Conservation (phyloP, 2,113 vertebrate genomes). For the Clarias batrachus region DNA sequence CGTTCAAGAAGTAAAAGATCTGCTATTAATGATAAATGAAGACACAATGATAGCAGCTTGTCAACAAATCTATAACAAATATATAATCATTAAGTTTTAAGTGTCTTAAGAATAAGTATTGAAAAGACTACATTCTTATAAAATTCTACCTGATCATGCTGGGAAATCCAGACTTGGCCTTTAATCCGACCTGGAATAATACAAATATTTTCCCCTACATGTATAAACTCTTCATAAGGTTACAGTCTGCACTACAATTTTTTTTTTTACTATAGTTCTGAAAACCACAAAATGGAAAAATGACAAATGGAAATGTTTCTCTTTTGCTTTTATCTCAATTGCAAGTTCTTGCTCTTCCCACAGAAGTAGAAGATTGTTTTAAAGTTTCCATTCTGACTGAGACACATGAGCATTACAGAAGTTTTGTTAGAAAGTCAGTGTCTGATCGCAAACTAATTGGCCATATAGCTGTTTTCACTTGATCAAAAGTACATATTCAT, state of each 20-base stretch:
- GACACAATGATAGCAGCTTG: not conserved
- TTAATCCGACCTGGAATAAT: not conserved
- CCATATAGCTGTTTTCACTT: not conserved
- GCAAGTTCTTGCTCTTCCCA: not conserved
- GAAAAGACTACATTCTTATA: not conserved
- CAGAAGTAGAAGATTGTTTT: not conserved
- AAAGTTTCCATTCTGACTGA: not conserved
- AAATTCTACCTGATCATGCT: not conserved
- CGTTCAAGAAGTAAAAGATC: not conserved
- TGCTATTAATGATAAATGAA: not conserved
- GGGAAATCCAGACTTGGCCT: not conserved
- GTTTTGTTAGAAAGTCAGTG: not conserved
- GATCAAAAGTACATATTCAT: not conserved
- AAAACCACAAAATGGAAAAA: not conserved
- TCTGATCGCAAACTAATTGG: not conserved
- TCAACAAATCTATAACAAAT: not conserved
- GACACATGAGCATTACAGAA: not conserved
- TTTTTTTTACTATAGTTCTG: not conserved
- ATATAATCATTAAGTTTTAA: not conserved
- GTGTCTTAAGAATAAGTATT: not conserved
- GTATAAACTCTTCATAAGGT: not conserved
- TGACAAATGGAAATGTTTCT: not conserved
- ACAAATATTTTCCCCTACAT: not conserved
- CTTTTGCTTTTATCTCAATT: not conserved
- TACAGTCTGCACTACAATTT: not conserved